Base-by-base conservation (phyloP, 30 jellyfish, hydroid and myxozoan genomes). In the Aurelia coerulea region DNA sequence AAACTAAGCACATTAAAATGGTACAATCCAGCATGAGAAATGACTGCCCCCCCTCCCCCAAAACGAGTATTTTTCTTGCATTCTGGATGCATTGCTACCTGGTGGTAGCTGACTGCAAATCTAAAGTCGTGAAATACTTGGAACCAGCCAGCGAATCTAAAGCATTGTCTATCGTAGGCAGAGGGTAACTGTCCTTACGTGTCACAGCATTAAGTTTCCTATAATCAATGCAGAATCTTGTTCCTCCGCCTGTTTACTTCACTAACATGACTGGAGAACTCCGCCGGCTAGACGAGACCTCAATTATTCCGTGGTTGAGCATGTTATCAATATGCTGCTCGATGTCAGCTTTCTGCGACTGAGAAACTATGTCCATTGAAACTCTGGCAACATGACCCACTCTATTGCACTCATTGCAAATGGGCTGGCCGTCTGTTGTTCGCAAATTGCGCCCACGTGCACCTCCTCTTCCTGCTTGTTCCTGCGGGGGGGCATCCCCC, bases 181-280 rank as follows among this genome's bases (percentile, higher is more conserved):
- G 29, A 23, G 94, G 76, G 34, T 53, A 86, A 63, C 75, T 35
- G 35, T 86, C 93, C 37, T 62, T 86, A 19, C 31, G 56, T 17
- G 96, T 86, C 16, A 77, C 83, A 9, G 80, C 63, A 64, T 86
- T 86, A 39, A 86, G 46, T n/a, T 19, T 32, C 29, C 76, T 65
- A 65, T 65, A 65, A 23, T 65, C 76, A 10, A 65, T 32, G 63
- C 94, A 78, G 37, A 86, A 66, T 9, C 96, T 74, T 16, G 80
- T 18, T 11, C 15, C 65, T 34, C 17, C 80, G 59, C 34, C 54
- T 34, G 23, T 68, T 18, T 68, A 17, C 19, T 68, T 68, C 23
- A 68, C 80, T 12, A 68, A 34, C 59, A 34, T 35, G 6, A 68
- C 59, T 6, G 80, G 80, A 5, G 80, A 68, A 34, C 65, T 53